phyloP scores from a whole-genome alignment of 2,797 vertebrate species.

The Acipenser ruthenus region DNA sequence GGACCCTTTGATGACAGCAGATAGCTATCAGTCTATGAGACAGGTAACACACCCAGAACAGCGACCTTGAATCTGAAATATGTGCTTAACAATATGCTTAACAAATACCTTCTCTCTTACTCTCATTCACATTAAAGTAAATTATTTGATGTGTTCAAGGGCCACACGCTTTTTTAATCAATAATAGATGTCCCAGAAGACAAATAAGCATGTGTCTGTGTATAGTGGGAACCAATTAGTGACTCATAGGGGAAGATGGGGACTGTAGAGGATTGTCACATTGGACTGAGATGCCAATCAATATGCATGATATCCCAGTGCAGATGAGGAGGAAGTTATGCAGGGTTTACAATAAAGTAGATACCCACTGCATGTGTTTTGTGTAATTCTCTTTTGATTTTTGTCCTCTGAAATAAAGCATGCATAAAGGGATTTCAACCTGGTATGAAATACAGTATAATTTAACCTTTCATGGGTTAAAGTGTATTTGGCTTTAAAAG shows the following conservation, averaged over 20 bases:
- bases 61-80: no score
- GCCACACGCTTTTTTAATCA: background rate
- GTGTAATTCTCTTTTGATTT: background rate
- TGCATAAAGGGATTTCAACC: background rate
- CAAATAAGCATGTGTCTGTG: background rate
- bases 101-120: background rate
- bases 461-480: no score
- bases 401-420: background rate
- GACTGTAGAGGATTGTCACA: background rate
- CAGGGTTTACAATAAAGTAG: no score
- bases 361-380: no score
- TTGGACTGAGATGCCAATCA: background rate
- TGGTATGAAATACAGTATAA: background rate
- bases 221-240: background rate
- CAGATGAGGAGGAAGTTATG: no score
- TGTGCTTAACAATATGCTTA: no score
- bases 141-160: background rate
- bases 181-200: background rate
- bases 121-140: no score
- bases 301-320: background rate
- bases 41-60: slow-evolving; percentile 9
- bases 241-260: no score
- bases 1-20: slow-evolving; percentile 27
- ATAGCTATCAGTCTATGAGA: slow-evolving; percentile 25
- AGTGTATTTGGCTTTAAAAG: no score